phyloP scores from a whole-genome alignment of 2,888 invertebrate genomes.

The Acholoe squamosa region DNA sequence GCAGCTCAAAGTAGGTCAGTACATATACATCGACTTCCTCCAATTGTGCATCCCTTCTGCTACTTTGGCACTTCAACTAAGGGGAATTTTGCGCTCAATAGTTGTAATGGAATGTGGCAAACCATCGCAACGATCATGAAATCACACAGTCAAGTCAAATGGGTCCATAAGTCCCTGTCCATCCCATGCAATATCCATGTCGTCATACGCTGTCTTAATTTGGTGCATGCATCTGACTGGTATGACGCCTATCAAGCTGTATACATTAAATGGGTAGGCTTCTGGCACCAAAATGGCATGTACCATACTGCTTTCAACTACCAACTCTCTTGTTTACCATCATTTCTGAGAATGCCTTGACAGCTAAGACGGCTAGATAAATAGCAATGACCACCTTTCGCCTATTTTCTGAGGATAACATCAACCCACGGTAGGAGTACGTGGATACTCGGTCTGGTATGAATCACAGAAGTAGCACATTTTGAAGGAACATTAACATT shows the following conservation, averaged over 20 bases:
- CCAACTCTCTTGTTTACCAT: neutral
- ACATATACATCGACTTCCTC: neutral
- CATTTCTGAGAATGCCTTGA: neutral
- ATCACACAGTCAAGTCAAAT: no score
- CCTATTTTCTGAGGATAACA: no score
- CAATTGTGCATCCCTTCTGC: neutral
- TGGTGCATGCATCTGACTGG: no score
- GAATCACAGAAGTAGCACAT: conserved; percentile 53
- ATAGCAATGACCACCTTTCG: neutral
- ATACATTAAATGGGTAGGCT: no score
- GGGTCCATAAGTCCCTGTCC: no score
- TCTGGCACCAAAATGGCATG: no score
- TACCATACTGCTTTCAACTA: neutral
- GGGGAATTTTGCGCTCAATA: neutral
- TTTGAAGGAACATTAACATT: neutral
- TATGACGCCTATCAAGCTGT: no score
- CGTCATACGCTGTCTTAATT: neutral
- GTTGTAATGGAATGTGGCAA: conserved; percentile 44
- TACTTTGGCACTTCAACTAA: neutral
- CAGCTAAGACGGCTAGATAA: neutral
- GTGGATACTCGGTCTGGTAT: neutral
- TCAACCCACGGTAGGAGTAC: neutral
- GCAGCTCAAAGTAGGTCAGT: conserved; percentile 25
- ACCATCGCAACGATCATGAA: neutral
- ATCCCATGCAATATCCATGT: no score